Evolutionary conservation across 2,797 vertebrate genomes (phyloP), one percentile per base, ranked within the genome.

Genomic region (Vespertilio murinus): DNA sequence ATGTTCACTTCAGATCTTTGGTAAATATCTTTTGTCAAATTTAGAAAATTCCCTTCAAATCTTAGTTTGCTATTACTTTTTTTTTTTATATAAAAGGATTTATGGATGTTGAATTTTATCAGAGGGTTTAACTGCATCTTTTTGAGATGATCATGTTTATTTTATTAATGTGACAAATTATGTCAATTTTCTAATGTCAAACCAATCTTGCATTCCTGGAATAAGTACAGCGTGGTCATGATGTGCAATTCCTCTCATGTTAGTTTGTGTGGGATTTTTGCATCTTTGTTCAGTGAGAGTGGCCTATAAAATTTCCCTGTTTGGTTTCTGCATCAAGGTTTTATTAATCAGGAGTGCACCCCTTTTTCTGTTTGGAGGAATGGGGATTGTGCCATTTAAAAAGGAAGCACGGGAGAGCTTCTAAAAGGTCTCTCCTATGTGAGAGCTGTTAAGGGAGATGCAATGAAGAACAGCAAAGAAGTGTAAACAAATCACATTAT

Each of bases 1-100:
- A 47, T 74, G 30, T 77, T 81, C 69, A 65, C 42, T 84, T 30
- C 54, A 71, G 33, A 33, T 35, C 74, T 87, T 75, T 74, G 30
- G 23, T 79, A 93, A 82, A 35, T 64, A 49, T 9, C 65, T 96
- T 65, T 77, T 14, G 90, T 84, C 28, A 80, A 17, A 87, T 79
- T 78, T 86, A 82, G 3, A 42, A 93, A 70, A 59, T 69, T 61
- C 30, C 49, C 61, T 59, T 38, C 17, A 33, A 67, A 23, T 78
- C 18, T 61, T 75, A 77, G 30, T 80, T 83, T 91, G 64, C 54
- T 49, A 56, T 93, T 80, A 38, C 30, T 74, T 95, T 79, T 42
- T 42, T 42, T 42, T 42, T 42, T 80, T 91, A 38, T 28, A 83
- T 8, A 33, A 86, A 74, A 86, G 47, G 38, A 30, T 42, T 49